Evolutionary conservation across 1,140 invertebrate species (phyloP), one percentile per base, ranked within the genome.

Genomic region (Trachymyrmex septentrionalis): DNA sequence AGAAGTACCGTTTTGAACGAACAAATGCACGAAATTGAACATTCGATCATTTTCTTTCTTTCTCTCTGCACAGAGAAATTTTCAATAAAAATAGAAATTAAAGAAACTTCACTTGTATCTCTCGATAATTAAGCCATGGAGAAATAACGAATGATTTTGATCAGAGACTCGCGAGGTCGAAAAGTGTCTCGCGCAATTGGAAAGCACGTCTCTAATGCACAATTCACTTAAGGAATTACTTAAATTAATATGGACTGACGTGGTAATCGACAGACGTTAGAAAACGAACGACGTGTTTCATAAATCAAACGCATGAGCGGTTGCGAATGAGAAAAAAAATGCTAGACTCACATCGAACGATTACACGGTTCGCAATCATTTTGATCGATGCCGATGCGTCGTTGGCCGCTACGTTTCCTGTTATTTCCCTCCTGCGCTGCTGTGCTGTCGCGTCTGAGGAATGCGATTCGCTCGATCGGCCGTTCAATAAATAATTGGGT

Each of bases 401-500:
- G 34, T 34, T 16, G 53, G 53, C 55, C 69, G 80, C 80, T 75
- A 84, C 24, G 38, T 84, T 84, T 84, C 55, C 80, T 73, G 80
- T 75, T 73, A 75, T 61, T 75, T 84, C 14, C 80, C 69, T 59
- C 7, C 55, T 30, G 34, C 53, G 34, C 14, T 21, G 21, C 38
- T 57, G 19, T 34, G 12, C 34, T 67, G 76, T 78, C 48, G 30
- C 77, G 80, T 48, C 69, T 10, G 19, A 59, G 34, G 73, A 85
- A 80, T 88, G 81, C 53, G 88, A 75, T 81, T 63, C 24, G 44
- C 72, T 38, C 24, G 72, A 89, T 50, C 21, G 69, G 75, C 63
- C 59, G 64, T 30, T 75, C 64, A 66, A 57, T 72, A 88, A 87
- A 61, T 92, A 92, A 92, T 88, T 88, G 86, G 90, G 87, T 92